phyloP scores from a whole-genome alignment of 1,140 invertebrate genomes.

The Zaprionus africanus region DNA sequence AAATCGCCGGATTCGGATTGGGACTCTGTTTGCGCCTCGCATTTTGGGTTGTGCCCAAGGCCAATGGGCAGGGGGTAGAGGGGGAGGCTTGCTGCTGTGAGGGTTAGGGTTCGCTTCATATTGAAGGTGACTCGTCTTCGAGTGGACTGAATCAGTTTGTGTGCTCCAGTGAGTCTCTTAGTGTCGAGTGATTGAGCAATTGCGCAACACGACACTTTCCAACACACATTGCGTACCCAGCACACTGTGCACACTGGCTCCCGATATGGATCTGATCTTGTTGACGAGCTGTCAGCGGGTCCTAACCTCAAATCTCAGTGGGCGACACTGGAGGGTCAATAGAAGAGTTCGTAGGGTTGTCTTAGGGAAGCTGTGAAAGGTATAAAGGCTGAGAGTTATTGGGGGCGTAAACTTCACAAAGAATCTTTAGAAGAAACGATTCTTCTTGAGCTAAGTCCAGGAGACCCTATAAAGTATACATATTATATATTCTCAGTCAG shows the following conservation, averaged over 20 bases:
- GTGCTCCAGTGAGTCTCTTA: conserved; percentile 8
- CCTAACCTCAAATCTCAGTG: background rate
- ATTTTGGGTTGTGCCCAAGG: conserved; percentile 22
- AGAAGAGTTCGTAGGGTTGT: background rate
- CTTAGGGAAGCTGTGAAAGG: background rate
- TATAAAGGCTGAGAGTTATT: background rate
- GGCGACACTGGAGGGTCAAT: background rate
- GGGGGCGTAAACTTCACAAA: too few species aligned
- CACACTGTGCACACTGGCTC: background rate
- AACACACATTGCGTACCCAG: conserved; percentile 12
- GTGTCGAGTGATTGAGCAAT: conserved; percentile 39
- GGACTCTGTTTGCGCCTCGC: conserved; percentile 31
- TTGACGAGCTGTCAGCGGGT: background rate
- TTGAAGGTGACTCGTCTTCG: conserved; percentile 20
- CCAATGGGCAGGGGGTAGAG: background rate
- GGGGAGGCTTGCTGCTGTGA: background rate
- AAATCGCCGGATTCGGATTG: conserved; percentile 55
- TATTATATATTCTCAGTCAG: too few species aligned
- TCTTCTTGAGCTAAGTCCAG: too few species aligned
- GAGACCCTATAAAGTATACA: too few species aligned
- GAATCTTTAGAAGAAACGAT: too few species aligned
- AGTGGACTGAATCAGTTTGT: conserved; percentile 27
- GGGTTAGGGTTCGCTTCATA: conserved; percentile 4
- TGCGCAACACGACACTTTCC: conserved; percentile 31
- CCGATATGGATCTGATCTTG: conserved; percentile 6